Evolutionary conservation across 2,888 invertebrate genomes (phyloP), one percentile per base, ranked within the genome.

Genomic region (Anarsia innoxiella): DNA sequence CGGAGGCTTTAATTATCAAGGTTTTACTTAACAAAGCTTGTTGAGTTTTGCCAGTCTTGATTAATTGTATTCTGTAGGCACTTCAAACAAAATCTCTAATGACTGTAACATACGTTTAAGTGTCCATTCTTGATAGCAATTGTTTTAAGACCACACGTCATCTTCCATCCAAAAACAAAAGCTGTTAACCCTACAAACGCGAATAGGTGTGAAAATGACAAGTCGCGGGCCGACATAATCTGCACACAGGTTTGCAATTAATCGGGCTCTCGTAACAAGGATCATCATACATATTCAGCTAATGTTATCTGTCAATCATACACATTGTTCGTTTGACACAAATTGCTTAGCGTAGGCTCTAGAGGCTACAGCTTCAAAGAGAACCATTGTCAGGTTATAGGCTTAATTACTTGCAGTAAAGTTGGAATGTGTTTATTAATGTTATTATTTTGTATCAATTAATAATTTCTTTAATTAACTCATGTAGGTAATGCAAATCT

Each of bases 161-260:
- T 25, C 4, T 3, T 8, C 2, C 3, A 25, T 8, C 3, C n/a
- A 8, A 3, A 3, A 10, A 8, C 6, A 25, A 27, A 27, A 12
- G 2, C 12, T 12, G 51, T 65, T 75, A 35, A 39, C 76, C 77
- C 77, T 76, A 52, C 13, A 52, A 48, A 47, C 30, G 43, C 34
- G 50, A 62, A 52, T 41, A 77, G 75, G 77, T 77, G 77, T 72
- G 75, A 78, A 77, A 76, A 72, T 72, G 73, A 75, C 62, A 70
- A 69, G 66, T 66, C 51, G 59, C 45, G 41, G 58, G 51, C 45
- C 51, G 50, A 54, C 52, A 44, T 59, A 64, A 63, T 60, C 59
- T 47, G 49, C 56, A 47, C 29, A 39, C 50, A 62, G 59, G 60
- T 49, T 51, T 49, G 56, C 64, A 70, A 75, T 77, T 77, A 79